phyloP scores from a whole-genome alignment of 92 coral and sea anemone species.

The Zoanthus gigantus region DNA sequence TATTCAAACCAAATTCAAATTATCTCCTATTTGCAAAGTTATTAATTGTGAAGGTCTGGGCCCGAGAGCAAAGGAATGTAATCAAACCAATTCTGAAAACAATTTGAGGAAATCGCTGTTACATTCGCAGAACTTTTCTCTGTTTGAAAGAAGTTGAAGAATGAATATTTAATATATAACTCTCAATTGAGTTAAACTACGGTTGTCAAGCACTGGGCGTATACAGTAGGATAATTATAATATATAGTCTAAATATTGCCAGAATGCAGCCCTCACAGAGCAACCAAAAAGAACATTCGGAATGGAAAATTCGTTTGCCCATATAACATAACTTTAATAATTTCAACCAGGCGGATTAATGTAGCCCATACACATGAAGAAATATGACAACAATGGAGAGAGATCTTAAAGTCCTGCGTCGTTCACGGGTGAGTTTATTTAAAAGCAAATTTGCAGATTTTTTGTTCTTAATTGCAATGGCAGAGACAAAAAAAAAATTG shows the following conservation, averaged over 20 bases:
- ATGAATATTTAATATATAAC: not conserved
- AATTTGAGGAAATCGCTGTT: not conserved
- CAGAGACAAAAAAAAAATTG: too few relatives aligned
- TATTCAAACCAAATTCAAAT: too few relatives aligned
- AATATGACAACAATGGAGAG: conserved; percentile 76
- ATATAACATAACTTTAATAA: not conserved
- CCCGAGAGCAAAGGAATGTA: conserved; percentile 29
- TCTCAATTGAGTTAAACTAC: not conserved
- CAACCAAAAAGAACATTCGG: conserved; percentile 13
- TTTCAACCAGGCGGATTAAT: not conserved
- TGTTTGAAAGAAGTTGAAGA: not conserved
- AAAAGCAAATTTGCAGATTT: too few relatives aligned
- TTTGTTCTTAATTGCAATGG: too few relatives aligned
- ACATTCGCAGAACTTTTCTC: not conserved
- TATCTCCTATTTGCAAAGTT: too few relatives aligned
- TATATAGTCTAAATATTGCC: not conserved
- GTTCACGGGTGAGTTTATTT: conserved; percentile 81
- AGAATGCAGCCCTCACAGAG: not conserved
- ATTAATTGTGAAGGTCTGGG: conserved; percentile 29
- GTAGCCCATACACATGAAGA: conserved; percentile 1
- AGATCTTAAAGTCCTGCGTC: conserved; percentile 85
- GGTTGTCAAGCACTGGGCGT: not conserved
- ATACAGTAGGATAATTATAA: not conserved
- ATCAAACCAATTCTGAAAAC: conserved; percentile 21
- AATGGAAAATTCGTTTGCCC: not conserved